A percentile compares a stretch with the other conserved stretches of the same genome.
phyloP scores from a whole-genome alignment of 2,888 invertebrate genomes.

The Spialia ferax region DNA sequence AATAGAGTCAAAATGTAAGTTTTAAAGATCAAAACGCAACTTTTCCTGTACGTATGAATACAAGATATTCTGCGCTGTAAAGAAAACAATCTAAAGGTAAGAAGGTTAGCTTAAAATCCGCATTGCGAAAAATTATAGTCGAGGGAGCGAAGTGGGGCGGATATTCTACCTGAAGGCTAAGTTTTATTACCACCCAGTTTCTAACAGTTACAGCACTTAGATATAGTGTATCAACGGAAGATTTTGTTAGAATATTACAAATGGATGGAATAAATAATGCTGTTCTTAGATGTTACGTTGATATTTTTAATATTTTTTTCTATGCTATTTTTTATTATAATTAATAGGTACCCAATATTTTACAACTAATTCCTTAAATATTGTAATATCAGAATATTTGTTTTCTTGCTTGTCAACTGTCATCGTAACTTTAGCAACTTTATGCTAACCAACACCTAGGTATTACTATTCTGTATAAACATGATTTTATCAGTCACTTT shows the following conservation, averaged over 20 bases:
- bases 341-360: no score
- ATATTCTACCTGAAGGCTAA: slow-evolving; percentile 81
- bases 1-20: no score
- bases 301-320: no score
- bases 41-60: background rate
- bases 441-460: no score
- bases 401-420: no score
- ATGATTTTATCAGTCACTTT: no score
- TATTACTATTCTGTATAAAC: no score
- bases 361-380: no score
- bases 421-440: no score
- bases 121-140: slow-evolving; percentile 84
- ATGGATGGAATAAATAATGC: background rate
- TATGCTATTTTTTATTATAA: no score
- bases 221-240: slow-evolving; percentile 82
- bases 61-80: slow-evolving; percentile 32
- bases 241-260: background rate
- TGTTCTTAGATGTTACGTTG: no score
- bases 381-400: no score
- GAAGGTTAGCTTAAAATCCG: slow-evolving; percentile 67
- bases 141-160: slow-evolving; percentile 72
- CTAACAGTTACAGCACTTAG: slow-evolving; percentile 82
- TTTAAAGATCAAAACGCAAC: background rate
- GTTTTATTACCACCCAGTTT: slow-evolving; percentile 82
- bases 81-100: slow-evolving; percentile 51